These are phyloP conservation scores for Synergus japonicus DNA, from an alignment of 2,888 invertebrate genomes.

Conservation along the genomic window DNA sequence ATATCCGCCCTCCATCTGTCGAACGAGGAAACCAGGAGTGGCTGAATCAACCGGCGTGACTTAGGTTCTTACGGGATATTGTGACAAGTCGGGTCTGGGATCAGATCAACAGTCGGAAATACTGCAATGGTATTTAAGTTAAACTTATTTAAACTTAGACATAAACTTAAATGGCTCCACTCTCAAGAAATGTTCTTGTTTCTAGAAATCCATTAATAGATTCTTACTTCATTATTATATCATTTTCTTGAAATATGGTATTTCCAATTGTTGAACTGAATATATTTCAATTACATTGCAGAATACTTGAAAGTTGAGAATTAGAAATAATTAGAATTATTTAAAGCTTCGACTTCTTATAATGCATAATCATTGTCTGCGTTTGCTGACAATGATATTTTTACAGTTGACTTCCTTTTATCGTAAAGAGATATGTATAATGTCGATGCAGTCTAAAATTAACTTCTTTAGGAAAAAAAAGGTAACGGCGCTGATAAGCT, in stretches of 20 bases:
- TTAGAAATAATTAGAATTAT: too few relatives aligned
- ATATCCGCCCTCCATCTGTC: constrained; percentile 37
- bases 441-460: constrained; percentile 11
- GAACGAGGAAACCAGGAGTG: constrained; percentile 46
- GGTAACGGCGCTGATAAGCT: neutral
- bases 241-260: too few relatives aligned
- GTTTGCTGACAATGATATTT: neutral
- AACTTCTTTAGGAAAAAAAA: constrained; percentile 3
- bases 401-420: neutral
- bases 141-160: constrained; percentile 1
- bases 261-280: too few relatives aligned
- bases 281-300: too few relatives aligned
- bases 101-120: constrained; percentile 25
- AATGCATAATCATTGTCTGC: neutral
- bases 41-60: constrained; percentile 43
- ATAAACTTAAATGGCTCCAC: neutral
- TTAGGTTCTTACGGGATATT: constrained; percentile 18
- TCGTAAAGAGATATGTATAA: neutral
- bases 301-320: too few relatives aligned
- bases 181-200: neutral
- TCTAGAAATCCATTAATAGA: neutral
- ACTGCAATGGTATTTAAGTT: constrained; percentile 17
- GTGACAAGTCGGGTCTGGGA: constrained; percentile 34
- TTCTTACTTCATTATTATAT: neutral
- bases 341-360: too few relatives aligned